These are phyloP conservation scores for Onychorhynchus coronatus DNA, from an alignment of 2,113 vertebrate genomes.

Conservation along the genomic window DNA sequence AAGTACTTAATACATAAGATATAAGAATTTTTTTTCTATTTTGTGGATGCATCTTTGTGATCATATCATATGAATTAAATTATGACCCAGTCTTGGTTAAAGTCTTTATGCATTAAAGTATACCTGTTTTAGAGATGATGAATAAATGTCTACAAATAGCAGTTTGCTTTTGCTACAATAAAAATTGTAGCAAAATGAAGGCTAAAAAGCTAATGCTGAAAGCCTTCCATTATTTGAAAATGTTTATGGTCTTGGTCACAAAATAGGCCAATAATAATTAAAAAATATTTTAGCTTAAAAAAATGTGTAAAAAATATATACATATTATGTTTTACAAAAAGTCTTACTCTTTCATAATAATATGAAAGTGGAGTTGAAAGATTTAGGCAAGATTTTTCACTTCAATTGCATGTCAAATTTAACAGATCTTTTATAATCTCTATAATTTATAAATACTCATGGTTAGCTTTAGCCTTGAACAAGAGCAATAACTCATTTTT, in stretches of 20 bases:
- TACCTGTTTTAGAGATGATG: background rate
- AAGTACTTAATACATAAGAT: background rate
- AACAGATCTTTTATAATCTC: background rate
- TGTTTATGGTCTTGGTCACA: background rate
- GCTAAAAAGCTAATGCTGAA: background rate
- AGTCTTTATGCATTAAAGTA: background rate
- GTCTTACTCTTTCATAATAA: background rate
- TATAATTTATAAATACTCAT: background rate
- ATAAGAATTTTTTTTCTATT: background rate
- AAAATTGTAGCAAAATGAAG: background rate
- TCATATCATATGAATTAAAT: background rate
- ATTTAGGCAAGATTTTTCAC: background rate
- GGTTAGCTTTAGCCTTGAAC: background rate
- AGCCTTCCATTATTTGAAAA: background rate
- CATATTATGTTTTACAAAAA: background rate
- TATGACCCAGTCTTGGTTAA: background rate
- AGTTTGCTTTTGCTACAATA: background rate
- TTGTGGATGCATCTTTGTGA: background rate
- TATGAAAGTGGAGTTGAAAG: background rate
- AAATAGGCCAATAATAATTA: background rate
- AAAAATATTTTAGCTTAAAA: background rate
- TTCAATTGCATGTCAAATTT: background rate
- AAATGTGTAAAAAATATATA: background rate
- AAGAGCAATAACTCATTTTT: background rate
- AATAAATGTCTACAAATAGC: background rate